Evolutionary conservation across 2,888 invertebrate genomes (phyloP).

Genomic region (Melinopterus prodromus): DNA sequence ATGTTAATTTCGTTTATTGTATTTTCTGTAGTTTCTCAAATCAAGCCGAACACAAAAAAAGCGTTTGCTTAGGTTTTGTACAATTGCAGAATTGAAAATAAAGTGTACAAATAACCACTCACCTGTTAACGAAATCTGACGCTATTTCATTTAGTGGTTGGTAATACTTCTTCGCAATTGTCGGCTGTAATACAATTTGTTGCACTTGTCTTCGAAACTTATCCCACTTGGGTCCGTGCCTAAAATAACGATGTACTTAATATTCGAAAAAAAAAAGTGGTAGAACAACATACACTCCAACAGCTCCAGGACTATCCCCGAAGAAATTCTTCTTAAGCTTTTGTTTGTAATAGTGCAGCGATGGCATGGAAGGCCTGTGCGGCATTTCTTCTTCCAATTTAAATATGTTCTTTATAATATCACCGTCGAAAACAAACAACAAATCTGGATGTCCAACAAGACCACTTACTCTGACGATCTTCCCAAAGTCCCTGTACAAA

Average conservation of each 20-base stretch:
- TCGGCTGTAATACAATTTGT: constrained; percentile 81
- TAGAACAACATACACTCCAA: constrained; percentile 72
- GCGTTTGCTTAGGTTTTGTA: too few species aligned
- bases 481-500: constrained; percentile 66
- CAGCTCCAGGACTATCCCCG: constrained; percentile 75
- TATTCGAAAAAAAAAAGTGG: constrained; percentile 14
- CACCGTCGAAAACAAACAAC: constrained; percentile 76
- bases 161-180: constrained; percentile 79
- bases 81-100: too few species aligned
- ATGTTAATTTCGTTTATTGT: too few species aligned
- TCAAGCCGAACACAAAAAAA: too few species aligned
- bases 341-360: constrained; percentile 76
- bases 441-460: constrained; percentile 80
- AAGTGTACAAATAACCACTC: constrained; percentile 43
- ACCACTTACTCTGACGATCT: constrained; percentile 73
- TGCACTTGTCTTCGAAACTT: constrained; percentile 84
- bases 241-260: constrained; percentile 54
- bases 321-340: constrained; percentile 74
- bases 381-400: constrained; percentile 75
- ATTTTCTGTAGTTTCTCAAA: too few species aligned
- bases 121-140: constrained; percentile 77
- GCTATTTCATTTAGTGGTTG: constrained; percentile 78
- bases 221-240: constrained; percentile 90
- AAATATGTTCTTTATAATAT: constrained; percentile 76
- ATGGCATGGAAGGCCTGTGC: constrained; percentile 77